Conservation (phyloP, 1,140 invertebrate species). For the Watersipora subatra region DNA sequence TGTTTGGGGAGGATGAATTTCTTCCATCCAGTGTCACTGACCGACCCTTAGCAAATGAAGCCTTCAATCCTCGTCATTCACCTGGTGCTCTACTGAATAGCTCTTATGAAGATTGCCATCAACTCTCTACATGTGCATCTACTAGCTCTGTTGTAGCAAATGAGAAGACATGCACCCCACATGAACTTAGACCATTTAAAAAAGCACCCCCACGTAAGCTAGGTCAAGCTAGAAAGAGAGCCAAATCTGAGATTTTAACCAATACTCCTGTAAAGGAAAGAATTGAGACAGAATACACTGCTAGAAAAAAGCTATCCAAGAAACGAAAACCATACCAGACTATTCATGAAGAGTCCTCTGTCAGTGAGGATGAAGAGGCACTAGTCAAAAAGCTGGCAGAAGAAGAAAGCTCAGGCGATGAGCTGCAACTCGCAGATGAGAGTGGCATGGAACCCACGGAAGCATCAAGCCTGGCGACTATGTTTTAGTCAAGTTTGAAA, state of each 20-base stretch:
- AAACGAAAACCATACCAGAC: background rate
- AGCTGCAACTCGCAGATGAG: background rate
- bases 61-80: background rate
- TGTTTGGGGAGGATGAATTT: conserved; percentile 35
- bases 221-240: background rate
- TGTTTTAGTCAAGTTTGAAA: background rate
- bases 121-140: background rate
- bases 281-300: background rate
- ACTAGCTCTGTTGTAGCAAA: background rate
- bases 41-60: conserved; percentile 11
- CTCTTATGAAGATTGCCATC: background rate
- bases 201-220: background rate
- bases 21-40: conserved; percentile 27
- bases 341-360: background rate
- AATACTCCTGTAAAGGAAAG: background rate
- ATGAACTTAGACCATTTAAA: conserved; percentile 3
- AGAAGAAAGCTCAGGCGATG: background rate
- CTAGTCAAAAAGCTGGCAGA: background rate
- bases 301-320: background rate
- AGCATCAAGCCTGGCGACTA: background rate
- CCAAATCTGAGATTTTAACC: background rate
- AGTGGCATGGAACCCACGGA: background rate
- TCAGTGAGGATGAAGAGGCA: background rate
- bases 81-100: background rate
- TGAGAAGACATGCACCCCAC: background rate